Evolutionary conservation across 1,140 invertebrate species (phyloP).

Genomic region (Metopolophium dirhodum): DNA sequence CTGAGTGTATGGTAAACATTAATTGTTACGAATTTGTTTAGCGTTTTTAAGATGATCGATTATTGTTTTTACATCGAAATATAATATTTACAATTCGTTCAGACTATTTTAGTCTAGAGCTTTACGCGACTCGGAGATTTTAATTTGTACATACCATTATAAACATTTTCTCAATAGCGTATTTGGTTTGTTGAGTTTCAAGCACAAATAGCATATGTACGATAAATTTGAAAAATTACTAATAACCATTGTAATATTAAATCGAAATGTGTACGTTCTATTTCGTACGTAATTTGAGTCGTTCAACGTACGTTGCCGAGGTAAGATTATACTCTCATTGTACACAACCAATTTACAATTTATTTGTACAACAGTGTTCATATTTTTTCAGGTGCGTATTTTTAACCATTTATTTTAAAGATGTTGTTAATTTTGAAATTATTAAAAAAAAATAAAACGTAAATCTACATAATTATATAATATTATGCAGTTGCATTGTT

Average conservation of each 20-base stretch:
- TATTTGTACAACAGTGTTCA: neutral
- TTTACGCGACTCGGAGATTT: too few species aligned
- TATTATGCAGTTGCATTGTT: too few species aligned
- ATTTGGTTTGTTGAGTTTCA: too few species aligned
- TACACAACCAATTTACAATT: neutral
- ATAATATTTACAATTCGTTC: neutral
- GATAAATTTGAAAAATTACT: too few species aligned
- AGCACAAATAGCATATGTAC: neutral
- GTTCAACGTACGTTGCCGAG: too few species aligned
- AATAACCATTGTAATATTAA: neutral
- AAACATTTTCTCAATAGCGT: neutral
- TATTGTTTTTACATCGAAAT: neutral
- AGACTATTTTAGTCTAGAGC: too few species aligned
- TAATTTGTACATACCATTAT: too few species aligned
- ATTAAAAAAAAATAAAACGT: neutral
- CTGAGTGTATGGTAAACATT: too few species aligned
- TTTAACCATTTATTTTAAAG: neutral
- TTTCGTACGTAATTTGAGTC: too few species aligned
- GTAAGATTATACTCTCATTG: too few species aligned
- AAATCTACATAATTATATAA: too few species aligned
- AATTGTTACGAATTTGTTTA: neutral
- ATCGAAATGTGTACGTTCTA: neutral
- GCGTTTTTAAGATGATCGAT: neutral
- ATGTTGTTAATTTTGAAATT: neutral
- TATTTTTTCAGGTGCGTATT: neutral